A percentile compares a stretch with the other conserved stretches of the same genome.
Conservation (phyloP, 2,797 vertebrate genomes). For the Gouania willdenowi region DNA sequence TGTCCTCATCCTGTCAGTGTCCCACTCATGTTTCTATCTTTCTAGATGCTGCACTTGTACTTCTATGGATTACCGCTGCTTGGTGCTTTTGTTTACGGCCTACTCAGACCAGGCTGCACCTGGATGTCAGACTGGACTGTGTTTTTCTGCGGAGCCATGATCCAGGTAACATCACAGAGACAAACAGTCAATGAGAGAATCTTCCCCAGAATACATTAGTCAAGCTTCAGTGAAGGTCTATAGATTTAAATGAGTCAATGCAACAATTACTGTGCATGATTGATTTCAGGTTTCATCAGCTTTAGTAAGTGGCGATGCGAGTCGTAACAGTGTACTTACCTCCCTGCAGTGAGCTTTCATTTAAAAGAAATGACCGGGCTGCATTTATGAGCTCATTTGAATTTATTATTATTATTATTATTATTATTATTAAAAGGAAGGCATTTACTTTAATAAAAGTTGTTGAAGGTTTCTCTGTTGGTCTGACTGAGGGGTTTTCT, state of each 20-base stretch:
- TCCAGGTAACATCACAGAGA: slow-evolving; percentile 74
- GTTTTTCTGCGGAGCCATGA: slow-evolving; percentile 82
- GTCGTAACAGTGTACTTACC: slow-evolving; percentile 13
- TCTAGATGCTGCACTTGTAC: slow-evolving; percentile 85
- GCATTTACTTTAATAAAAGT: slow-evolving; percentile 24
- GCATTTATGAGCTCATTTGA: slow-evolving; percentile 13
- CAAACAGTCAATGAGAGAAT: slow-evolving; percentile 6
- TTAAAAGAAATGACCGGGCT: slow-evolving; percentile 15
- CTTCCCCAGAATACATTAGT: too few relatives aligned
- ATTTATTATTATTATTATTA: too few relatives aligned
- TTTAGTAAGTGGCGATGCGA: neutral
- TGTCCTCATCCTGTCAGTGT: too few relatives aligned
- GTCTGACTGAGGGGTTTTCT: slow-evolving; percentile 20
- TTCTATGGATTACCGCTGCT: slow-evolving; percentile 86
- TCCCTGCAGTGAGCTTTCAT: slow-evolving; percentile 11
- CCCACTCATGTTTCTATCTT: slow-evolving; percentile 5
- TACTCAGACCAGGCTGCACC: slow-evolving; percentile 81
- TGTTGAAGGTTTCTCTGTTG: slow-evolving; percentile 4
- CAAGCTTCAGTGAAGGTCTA: neutral
- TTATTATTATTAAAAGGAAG: too few relatives aligned
- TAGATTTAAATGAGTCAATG: neutral
- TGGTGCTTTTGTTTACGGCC: slow-evolving; percentile 76
- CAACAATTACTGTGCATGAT: slow-evolving; percentile 1
- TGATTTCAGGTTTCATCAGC: slow-evolving; percentile 18
- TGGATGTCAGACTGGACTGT: slow-evolving; percentile 88